Conservation (phyloP, 1,140 invertebrate species). For the Drosophila sechellia region DNA sequence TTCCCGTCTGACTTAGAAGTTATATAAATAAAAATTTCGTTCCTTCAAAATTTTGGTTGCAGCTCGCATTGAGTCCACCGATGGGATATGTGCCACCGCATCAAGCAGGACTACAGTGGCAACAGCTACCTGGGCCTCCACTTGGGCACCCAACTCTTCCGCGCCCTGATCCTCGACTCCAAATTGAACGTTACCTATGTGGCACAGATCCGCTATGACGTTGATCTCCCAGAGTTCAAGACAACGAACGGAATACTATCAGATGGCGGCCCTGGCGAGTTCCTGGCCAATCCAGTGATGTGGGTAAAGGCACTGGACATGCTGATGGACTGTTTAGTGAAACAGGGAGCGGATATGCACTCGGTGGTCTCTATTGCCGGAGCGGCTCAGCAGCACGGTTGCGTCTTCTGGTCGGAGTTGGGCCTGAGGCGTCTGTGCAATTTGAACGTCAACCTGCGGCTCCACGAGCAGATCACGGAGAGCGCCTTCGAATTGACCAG, state of each 20-base stretch:
- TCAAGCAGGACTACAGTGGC: slow-evolving; percentile 28
- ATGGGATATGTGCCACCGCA: slow-evolving; percentile 51
- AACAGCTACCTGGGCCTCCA: slow-evolving; percentile 61
- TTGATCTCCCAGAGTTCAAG: slow-evolving; percentile 54
- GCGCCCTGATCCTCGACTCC: slow-evolving; percentile 44
- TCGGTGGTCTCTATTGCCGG: slow-evolving; percentile 93
- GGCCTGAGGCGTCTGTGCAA: slow-evolving; percentile 88
- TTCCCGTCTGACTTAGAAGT: neutral
- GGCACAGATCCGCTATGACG: slow-evolving; percentile 40
- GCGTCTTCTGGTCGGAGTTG: slow-evolving; percentile 95
- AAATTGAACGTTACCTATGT: slow-evolving; percentile 16
- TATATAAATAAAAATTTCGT: neutral
- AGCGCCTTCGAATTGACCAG: slow-evolving; percentile 90
- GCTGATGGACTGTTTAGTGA: slow-evolving; percentile 92
- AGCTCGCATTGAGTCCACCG: neutral
- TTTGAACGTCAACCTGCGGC: slow-evolving; percentile 89
- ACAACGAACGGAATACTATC: slow-evolving; percentile 11
- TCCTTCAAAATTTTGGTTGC: neutral
- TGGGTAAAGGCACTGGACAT: slow-evolving; percentile 98
- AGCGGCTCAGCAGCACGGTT: slow-evolving; percentile 97
- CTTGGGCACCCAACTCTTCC: slow-evolving; percentile 21
- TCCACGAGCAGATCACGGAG: slow-evolving; percentile 92
- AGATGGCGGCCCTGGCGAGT: neutral
- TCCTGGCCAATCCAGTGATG: slow-evolving; percentile 92
- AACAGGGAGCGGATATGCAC: slow-evolving; percentile 92